Evolutionary conservation across 1,140 invertebrate species (phyloP).

Genomic region (Potamilus streckersoni): DNA sequence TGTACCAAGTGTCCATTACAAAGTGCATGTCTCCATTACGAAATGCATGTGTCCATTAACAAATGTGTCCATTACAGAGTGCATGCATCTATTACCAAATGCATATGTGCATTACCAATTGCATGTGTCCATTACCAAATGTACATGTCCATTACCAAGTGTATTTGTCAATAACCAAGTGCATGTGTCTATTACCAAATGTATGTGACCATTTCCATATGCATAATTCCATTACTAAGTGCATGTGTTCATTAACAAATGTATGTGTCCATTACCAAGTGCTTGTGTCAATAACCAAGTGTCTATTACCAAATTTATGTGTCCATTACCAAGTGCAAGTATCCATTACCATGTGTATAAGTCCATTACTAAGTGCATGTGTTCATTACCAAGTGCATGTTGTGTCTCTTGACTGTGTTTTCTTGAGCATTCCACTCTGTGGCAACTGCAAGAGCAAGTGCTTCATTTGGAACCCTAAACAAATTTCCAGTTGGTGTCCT

Average conservation of each 20-base stretch:
- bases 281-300: constrained; percentile 74
- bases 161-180: too few species aligned
- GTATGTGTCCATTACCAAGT: constrained; percentile 76
- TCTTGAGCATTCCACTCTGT: constrained; percentile 90
- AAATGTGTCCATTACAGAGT: constrained; percentile 76
- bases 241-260: constrained; percentile 74
- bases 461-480: constrained; percentile 84
- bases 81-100: constrained; percentile 73
- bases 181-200: too few species aligned
- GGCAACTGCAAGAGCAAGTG: constrained; percentile 89
- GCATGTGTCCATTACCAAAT: too few species aligned
- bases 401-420: constrained; percentile 79
- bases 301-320: constrained; percentile 86
- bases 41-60: too few species aligned
- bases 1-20: too few species aligned
- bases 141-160: too few species aligned
- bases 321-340: constrained; percentile 86
- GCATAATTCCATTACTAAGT: constrained; percentile 85
- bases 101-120: too few species aligned
- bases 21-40: too few species aligned
- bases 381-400: constrained; percentile 86
- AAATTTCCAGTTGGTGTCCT: constrained; percentile 87
- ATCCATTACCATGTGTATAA: constrained; percentile 86
- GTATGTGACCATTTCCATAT: constrained; percentile 76
- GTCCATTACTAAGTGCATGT: constrained; percentile 80